Evolutionary conservation across 2,888 invertebrate genomes (phyloP).

Genomic region (Metallyticus violacea): DNA sequence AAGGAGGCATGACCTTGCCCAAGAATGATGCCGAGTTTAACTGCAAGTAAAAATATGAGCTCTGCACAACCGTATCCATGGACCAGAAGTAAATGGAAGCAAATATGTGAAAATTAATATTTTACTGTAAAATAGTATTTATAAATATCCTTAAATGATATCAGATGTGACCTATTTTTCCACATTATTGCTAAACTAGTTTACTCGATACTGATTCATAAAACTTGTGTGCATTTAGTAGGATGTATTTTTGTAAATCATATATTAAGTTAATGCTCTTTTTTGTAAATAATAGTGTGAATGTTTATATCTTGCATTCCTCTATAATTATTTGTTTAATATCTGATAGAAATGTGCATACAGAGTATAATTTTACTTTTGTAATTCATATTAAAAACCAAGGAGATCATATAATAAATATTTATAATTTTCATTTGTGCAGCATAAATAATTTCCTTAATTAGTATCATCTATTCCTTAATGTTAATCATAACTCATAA

Average conservation of each 20-base stretch:
- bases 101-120: too few species aligned
- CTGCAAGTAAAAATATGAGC: not conserved
- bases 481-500: too few species aligned
- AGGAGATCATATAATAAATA: not conserved
- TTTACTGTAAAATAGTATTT: too few species aligned
- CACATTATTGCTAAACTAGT: not conserved
- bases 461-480: too few species aligned
- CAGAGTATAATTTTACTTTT: not conserved
- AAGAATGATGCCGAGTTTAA: too few species aligned
- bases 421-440: not conserved
- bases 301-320: not conserved
- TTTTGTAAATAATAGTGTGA: not conserved
- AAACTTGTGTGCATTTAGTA: not conserved
- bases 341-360: not conserved
- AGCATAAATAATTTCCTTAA: too few species aligned
- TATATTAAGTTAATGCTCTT: not conserved
- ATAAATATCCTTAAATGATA: too few species aligned
- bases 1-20: too few species aligned
- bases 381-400: not conserved
- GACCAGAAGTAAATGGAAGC: not conserved
- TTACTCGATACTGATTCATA: not conserved
- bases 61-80: not conserved
- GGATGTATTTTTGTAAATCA: not conserved
- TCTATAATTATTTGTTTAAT: not conserved
- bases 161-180: not conserved